Evolutionary conservation across 2,797 vertebrate genomes (phyloP).

Genomic region (Chromis chromis): DNA sequence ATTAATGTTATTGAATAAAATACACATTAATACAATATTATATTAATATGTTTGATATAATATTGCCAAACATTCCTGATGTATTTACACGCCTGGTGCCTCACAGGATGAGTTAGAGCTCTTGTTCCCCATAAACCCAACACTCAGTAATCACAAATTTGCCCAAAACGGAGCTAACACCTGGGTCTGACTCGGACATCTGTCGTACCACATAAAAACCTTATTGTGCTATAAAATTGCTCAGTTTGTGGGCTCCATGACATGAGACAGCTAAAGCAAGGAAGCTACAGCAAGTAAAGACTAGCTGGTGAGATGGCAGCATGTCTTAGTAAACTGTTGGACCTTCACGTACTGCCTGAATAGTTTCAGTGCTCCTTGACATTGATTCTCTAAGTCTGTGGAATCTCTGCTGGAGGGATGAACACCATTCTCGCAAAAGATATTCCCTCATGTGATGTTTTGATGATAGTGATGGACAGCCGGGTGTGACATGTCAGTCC

Average conservation of each 20-base stretch:
- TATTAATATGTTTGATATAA: neutral
- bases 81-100: neutral
- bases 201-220: neutral
- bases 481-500: no score
- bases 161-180: neutral
- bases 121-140: no score
- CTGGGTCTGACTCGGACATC: neutral
- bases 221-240: neutral
- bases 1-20: no score
- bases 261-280: neutral
- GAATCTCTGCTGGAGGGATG: no score
- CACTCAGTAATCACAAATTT: no score
- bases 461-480: no score
- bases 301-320: neutral
- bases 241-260: neutral
- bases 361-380: no score
- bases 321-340: neutral
- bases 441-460: no score
- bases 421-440: no score
- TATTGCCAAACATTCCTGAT: neutral
- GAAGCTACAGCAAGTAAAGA: neutral
- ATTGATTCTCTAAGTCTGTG: no score
- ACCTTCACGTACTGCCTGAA: no score
- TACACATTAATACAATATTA: neutral
- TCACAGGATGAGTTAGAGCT: neutral